Evolutionary conservation across 2,888 invertebrate species (phyloP).

Genomic region (Stenodera caucasica): DNA sequence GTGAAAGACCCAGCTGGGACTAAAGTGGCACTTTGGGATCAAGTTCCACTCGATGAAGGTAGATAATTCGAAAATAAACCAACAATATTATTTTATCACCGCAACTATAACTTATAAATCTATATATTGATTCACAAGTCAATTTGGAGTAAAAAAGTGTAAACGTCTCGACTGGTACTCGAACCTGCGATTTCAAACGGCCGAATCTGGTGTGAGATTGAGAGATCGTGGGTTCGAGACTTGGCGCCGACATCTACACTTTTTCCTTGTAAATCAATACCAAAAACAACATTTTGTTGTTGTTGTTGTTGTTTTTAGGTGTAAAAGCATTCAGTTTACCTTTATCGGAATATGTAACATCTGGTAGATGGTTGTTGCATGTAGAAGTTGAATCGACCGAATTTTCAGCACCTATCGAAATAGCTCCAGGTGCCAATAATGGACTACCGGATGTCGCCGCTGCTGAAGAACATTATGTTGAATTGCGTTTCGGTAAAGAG

Average conservation of each 20-base stretch:
- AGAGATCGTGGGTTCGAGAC: no score
- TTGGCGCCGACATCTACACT: no score
- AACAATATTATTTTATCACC: no score
- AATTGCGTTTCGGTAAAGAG: constrained; percentile 65
- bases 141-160: no score
- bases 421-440: constrained; percentile 54
- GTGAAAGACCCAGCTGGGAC: constrained; percentile 66
- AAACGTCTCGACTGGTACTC: no score
- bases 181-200: no score
- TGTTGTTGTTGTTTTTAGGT: background rate
- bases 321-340: constrained; percentile 61
- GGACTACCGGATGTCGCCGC: constrained; percentile 63
- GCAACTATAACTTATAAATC: no score
- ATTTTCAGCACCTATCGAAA: constrained; percentile 61
- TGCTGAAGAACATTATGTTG: constrained; percentile 69
- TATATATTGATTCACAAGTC: no score
- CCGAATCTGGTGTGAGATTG: no score
- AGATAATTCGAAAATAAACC: background rate
- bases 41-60: constrained; percentile 67
- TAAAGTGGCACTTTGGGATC: constrained; percentile 68
- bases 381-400: constrained; percentile 60
- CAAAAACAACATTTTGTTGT: background rate
- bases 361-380: constrained; percentile 64
- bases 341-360: constrained; percentile 60
- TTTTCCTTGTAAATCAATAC: no score